Conservation (phyloP, 2,113 vertebrate genomes). For the Xiphophorus maculatus region DNA sequence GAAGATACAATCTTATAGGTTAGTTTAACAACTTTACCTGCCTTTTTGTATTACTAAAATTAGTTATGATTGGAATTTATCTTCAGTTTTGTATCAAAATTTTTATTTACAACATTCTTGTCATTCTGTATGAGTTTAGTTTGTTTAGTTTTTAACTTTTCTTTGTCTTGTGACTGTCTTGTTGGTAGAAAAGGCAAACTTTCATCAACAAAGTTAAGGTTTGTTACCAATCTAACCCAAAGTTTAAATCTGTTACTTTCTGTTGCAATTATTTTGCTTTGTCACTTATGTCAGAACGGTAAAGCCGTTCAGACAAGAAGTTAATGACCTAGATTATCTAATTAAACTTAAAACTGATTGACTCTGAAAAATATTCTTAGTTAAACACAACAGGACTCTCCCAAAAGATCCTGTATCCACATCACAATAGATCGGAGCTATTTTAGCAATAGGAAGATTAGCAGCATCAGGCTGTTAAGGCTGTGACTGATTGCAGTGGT, state of each 20-base stretch:
- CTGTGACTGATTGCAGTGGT: not conserved
- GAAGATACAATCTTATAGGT: not conserved
- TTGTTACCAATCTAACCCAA: too few relatives aligned
- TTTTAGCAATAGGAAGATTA: not conserved
- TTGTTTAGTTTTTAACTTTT: too few relatives aligned
- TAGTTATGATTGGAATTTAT: too few relatives aligned
- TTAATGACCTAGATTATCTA: too few relatives aligned
- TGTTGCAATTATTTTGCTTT: too few relatives aligned
- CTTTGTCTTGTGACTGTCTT: too few relatives aligned
- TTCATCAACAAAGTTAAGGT: too few relatives aligned
- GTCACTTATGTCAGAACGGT: not conserved
- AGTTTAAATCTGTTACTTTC: too few relatives aligned
- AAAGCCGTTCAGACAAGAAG: not conserved
- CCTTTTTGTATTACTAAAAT: too few relatives aligned
- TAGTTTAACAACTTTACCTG: not conserved
- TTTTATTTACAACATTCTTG: not conserved
- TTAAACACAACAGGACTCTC: not conserved
- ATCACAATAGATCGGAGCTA: not conserved
- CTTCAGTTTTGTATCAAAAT: too few relatives aligned
- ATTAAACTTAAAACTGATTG: not conserved
- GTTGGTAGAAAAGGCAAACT: not conserved
- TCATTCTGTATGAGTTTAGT: too few relatives aligned
- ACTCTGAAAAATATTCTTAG: too few relatives aligned
- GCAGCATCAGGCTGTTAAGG: not conserved
- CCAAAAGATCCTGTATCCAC: not conserved